These are phyloP conservation scores for Drosophila flavopinicola DNA, from an alignment of 2,888 invertebrate species.

Conservation along the genomic window DNA sequence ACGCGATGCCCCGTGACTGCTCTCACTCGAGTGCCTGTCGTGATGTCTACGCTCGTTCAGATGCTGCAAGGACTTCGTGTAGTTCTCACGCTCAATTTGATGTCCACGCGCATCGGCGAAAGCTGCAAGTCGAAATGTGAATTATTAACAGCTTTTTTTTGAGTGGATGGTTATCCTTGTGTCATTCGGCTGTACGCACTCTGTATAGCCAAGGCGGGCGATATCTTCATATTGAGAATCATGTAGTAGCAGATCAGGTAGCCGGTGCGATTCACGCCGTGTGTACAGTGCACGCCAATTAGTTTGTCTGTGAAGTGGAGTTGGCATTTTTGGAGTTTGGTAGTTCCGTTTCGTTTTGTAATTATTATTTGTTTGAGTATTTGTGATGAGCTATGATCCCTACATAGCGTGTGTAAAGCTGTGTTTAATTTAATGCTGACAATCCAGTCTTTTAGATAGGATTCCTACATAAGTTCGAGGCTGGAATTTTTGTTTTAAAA, in stretches of 20 bases:
- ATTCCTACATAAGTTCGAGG: neutral
- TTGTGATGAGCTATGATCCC: neutral
- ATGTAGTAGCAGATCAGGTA: constrained; percentile 91
- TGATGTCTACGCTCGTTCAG: neutral
- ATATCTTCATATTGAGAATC: constrained; percentile 87
- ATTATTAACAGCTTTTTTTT: neutral
- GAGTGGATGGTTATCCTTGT: neutral
- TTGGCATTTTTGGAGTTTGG: neutral
- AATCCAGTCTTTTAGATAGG: too few species aligned
- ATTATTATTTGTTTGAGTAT: neutral
- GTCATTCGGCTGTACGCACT: constrained; percentile 84
- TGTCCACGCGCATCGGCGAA: constrained; percentile 89
- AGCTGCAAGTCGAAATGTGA: constrained; percentile 83
- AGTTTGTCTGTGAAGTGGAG: constrained; percentile 87
- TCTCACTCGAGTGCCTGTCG: neutral
- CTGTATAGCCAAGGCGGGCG: constrained; percentile 86
- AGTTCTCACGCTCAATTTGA: constrained; percentile 87
- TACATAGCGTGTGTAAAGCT: neutral
- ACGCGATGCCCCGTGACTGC: neutral
- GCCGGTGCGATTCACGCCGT: constrained; percentile 92
- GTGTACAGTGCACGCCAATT: constrained; percentile 93
- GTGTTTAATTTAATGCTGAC: too few species aligned
- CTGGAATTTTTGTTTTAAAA: too few species aligned
- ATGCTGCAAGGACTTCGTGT: constrained; percentile 73
- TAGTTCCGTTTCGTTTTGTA: neutral